Base-by-base conservation (phyloP, 92 coral and sea anemone species). In the Actinernus sp. region DNA sequence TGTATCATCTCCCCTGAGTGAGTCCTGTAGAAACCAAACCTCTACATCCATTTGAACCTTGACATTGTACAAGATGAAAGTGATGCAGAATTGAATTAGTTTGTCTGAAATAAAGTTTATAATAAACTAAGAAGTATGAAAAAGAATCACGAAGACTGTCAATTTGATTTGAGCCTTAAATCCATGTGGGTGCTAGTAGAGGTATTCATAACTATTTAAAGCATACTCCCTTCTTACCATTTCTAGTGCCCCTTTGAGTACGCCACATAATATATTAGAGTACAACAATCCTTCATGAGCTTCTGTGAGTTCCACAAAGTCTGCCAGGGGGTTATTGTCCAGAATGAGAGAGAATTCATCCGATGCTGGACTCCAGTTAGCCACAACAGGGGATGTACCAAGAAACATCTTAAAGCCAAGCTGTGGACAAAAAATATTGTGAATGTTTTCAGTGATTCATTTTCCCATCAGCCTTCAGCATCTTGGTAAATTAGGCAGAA, bases 41-140 rank as follows among this genome's bases (percentile, higher is more conserved):
- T 94, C 94, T 31, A 94, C 98, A 60, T 94, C 98, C 98, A 94
- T 94, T 61, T 94, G 98, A 26, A 94, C 98, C 98, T 94, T n/a
- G n/a, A n/a, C n/a, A n/a, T n/a, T n/a, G n/a, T n/a, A n/a, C n/a
- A n/a, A n/a, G n/a, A n/a, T n/a, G n/a, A n/a, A n/a, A n/a, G n/a
- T n/a, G n/a, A n/a, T n/a, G n/a, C n/a, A n/a, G n/a, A n/a, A n/a
- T n/a, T n/a, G n/a, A n/a, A n/a, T n/a, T n/a, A n/a, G n/a, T n/a
- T n/a, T n/a, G n/a, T n/a, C n/a, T n/a, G n/a, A n/a, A n/a, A n/a
- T n/a, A n/a, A n/a, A n/a, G n/a, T n/a, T n/a, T n/a, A n/a, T n/a
- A n/a, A n/a, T n/a, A n/a, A n/a, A n/a, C n/a, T n/a, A n/a, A n/a
- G n/a, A n/a, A n/a, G n/a, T n/a, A n/a, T n/a, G n/a, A n/a, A n/a